Conservation (phyloP, 2,888 invertebrate genomes). For the Vanessa cardui region DNA sequence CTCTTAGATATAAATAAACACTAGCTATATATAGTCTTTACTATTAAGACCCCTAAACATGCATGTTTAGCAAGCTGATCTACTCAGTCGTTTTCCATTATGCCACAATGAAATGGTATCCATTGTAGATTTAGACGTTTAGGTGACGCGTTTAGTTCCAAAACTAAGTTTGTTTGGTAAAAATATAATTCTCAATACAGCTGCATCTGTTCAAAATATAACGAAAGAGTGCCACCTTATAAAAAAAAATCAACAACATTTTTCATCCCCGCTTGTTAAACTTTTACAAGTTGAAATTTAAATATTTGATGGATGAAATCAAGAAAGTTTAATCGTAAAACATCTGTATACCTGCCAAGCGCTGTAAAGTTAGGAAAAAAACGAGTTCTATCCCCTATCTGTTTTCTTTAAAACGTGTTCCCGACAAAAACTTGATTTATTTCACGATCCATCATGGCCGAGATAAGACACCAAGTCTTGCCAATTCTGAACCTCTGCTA, state of each 20-base stretch:
- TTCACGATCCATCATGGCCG: slow-evolving; percentile 66
- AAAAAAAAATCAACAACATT: neutral
- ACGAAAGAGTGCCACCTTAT: neutral
- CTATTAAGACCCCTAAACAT: too few species aligned
- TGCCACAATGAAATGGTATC: too few species aligned
- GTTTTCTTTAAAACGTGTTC: slow-evolving; percentile 26
- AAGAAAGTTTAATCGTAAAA: slow-evolving; percentile 9
- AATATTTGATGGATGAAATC: slow-evolving; percentile 12
- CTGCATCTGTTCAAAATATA: neutral
- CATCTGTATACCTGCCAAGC: slow-evolving; percentile 8
- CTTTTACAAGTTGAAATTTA: slow-evolving; percentile 2
- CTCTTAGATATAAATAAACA: too few species aligned
- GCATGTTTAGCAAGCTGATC: too few species aligned
- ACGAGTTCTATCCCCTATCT: slow-evolving; percentile 9
- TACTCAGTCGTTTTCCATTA: too few species aligned
- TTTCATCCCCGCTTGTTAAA: neutral
- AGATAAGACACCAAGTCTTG: slow-evolving; percentile 56
- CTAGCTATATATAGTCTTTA: too few species aligned
- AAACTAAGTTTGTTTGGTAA: too few species aligned
- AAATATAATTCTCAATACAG: neutral
- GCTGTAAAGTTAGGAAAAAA: slow-evolving; percentile 15
- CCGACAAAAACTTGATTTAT: slow-evolving; percentile 64
- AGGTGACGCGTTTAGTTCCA: too few species aligned
- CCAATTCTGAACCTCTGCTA: slow-evolving; percentile 44
- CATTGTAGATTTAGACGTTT: too few species aligned